Evolutionary conservation across 1,140 invertebrate species (phyloP), one percentile per base, ranked within the genome.

Genomic region (Ceratosolen solmsi): DNA sequence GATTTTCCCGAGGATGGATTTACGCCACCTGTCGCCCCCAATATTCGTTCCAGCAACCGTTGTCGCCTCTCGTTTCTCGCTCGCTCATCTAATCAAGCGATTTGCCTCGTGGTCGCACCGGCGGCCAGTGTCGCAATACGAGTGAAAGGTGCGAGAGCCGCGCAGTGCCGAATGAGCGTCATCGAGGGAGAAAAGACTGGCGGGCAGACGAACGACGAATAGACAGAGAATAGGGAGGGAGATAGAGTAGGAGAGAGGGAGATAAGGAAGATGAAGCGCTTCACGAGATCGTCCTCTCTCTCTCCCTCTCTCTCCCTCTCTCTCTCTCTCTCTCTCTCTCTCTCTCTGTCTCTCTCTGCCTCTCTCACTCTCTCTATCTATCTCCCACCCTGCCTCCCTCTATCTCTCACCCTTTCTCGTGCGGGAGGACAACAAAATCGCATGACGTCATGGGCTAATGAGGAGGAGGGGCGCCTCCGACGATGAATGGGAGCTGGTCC

Each of bases 111-210:
- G n/a, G 17, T 5, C 73, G 58, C 0, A 11, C 4, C 1, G 46
- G 60, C 9, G 27, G 41, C 25, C 22, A 46, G 5, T n/a, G 17
- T 60, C 22, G 27, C 27, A 7, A 27, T 20, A 46, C 41, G 73
- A 74, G 46, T 51, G 51, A 74, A 74, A 74, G 49, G 71, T 46
- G 71, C 72, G 72, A 51, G 72, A 49, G 27, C 51, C 38, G 41
- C 65, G 30, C 65, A 9, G 65, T 3, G 65, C 3, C 3, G 25
- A 1, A 30, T 1, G 58, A 9, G 68, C 22, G 11, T 11, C n/a
- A n/a, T n/a, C 38, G 36, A 70, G 9, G 20, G 36, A 70, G 8
- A n/a, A 38, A 46, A 2, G 30, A 25, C 7, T 8, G 27, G 49
- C 20, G 49, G 41, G 38, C n/a, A 20, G 41, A 49, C 41, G 70